phyloP scores from a whole-genome alignment of 1,140 invertebrate species.

The Trissolcus basalis region DNA sequence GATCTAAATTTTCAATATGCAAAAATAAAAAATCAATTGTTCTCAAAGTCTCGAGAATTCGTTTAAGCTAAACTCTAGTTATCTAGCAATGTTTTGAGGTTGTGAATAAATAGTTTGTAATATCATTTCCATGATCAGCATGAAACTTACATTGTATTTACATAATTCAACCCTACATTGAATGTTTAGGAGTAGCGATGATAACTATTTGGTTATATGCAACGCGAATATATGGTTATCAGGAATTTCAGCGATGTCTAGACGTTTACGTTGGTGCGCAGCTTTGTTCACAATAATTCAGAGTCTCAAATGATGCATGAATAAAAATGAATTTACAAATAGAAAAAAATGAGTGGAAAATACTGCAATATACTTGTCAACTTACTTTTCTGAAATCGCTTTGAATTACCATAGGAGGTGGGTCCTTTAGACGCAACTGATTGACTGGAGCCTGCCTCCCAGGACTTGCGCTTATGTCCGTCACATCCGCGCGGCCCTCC shows the following conservation, averaged over 20 bases:
- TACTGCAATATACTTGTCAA: no score
- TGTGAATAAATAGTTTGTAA: slow-evolving; percentile 4
- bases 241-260: no score
- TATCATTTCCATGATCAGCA: not conserved
- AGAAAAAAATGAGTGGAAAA: no score
- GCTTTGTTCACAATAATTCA: no score
- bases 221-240: no score
- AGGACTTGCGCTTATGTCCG: slow-evolving; percentile 92
- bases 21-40: not conserved
- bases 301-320: no score
- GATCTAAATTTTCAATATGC: not conserved
- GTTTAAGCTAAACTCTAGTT: not conserved
- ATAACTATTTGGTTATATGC: not conserved
- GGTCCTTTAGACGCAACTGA: slow-evolving; percentile 82
- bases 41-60: not conserved
- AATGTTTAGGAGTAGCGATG: not conserved
- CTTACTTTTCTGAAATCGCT: slow-evolving; percentile 93
- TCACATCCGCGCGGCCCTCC: slow-evolving; percentile 91
- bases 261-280: no score
- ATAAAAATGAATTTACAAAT: no score
- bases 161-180: slow-evolving; percentile 4
- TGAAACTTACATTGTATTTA: slow-evolving; percentile 3
- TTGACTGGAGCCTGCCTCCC: slow-evolving; percentile 85
- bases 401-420: slow-evolving; percentile 92
- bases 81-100: not conserved